Base-by-base conservation (phyloP, 2,888 invertebrate species). In the Gymnoscelis rufifasciata region DNA sequence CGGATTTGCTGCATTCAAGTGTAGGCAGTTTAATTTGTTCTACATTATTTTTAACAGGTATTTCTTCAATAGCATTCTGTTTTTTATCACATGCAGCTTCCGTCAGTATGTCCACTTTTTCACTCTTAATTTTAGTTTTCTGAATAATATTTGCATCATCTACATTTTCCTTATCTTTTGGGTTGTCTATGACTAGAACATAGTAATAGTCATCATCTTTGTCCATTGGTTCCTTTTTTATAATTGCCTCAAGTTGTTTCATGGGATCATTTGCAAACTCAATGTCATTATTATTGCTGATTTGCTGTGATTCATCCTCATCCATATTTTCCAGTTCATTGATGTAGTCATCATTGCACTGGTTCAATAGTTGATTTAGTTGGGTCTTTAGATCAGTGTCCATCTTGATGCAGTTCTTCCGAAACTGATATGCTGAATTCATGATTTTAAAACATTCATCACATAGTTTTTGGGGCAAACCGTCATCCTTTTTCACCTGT, bases 201-300 rank as follows among this genome's bases (percentile, higher is more conserved):
- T 88, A 88, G 46, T 87, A 89, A 38, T 62, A 83, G 56, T 88
- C 88, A 68, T 89, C 89, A 57, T 88, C 88, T 59, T 75, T 79
- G 35, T 88, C 88, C 24, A 57, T 66, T 1, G 83, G 83, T 59
- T 88, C 88, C 31, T 66, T 56, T 59, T 87, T 88, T 5, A 88
- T 83, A 3, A 83, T 74, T 37, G 75, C 66, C 52, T 84, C 75
- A 5, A 87, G 61, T 60, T 86, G 81, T 59, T 81, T 86, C 36
- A 80, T 63, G 0, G 83, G 79, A 59, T 84, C 70, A 54, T 75
- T 75, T 0, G 68, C 73, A 49, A 80, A 63, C 38, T 81, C 74
- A 33, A 76, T 68, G 10, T 71, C 67, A 3, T 5, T 19, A 19
- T 19, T 19, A 5, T 19, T 19, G 3, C 24, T 23, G 2, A 44